Evolutionary conservation across 2,888 invertebrate species (phyloP).

Genomic region (Meloe dianella): DNA sequence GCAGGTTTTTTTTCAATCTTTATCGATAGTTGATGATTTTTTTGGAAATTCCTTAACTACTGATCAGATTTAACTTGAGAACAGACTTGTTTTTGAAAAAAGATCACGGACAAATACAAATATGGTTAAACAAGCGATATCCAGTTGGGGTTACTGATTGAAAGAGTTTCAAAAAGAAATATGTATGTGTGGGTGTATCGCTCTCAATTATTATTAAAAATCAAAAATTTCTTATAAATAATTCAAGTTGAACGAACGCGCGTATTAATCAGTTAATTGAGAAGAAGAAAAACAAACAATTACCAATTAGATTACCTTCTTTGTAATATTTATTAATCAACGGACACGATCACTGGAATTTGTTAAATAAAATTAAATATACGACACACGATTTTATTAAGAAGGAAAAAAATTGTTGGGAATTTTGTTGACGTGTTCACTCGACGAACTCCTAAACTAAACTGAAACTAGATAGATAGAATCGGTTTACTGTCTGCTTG

Average conservation of each 20-base stretch:
- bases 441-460: constrained; percentile 22
- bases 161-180: not conserved
- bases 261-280: not conserved
- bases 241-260: constrained; percentile 14
- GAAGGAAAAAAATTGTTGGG: not conserved
- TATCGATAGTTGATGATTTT: no score
- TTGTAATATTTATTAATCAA: constrained; percentile 14
- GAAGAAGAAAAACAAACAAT: not conserved
- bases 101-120: constrained; percentile 5
- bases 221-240: not conserved
- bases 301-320: not conserved
- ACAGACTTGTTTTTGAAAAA: not conserved
- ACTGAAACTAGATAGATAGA: constrained; percentile 23
- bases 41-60: not conserved
- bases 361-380: not conserved
- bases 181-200: constrained; percentile 12
- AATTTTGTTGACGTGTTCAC: constrained; percentile 9
- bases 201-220: not conserved
- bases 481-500: constrained; percentile 3
- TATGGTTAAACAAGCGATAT: constrained; percentile 3
- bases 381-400: constrained; percentile 22
- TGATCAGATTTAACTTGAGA: not conserved
- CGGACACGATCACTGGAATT: not conserved
- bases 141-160: not conserved
- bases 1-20: no score